These are phyloP conservation scores for Drosophila sordidula DNA, from an alignment of 2,888 invertebrate species.

Conservation along the genomic window DNA sequence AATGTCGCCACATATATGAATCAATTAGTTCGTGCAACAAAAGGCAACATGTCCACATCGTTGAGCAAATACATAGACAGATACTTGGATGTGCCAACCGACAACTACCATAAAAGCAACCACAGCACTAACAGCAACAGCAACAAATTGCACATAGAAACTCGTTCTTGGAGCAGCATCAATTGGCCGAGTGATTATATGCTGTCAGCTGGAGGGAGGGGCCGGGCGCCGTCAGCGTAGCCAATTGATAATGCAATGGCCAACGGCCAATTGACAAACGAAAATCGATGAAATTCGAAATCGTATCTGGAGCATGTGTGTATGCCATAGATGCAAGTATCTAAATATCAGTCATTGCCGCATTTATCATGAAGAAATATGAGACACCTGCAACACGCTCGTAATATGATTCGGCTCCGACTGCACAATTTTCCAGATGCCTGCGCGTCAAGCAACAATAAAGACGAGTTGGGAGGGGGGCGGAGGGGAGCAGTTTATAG, in stretches of 20 bases:
- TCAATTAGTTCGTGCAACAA: slow-evolving; percentile 72
- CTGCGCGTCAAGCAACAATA: slow-evolving; percentile 36
- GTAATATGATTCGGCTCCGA: slow-evolving; percentile 48
- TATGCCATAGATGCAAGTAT: slow-evolving; percentile 23
- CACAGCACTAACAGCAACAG: slow-evolving; percentile 2
- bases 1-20: slow-evolving; percentile 70
- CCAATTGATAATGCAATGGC: slow-evolving; percentile 67
- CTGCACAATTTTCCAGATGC: slow-evolving; percentile 77
- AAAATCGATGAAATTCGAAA: slow-evolving; percentile 71
- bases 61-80: slow-evolving; percentile 15
- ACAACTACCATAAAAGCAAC: slow-evolving; percentile 38
- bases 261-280: slow-evolving; percentile 71
- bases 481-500: slow-evolving; percentile 5
- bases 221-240: slow-evolving; percentile 32
- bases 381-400: slow-evolving; percentile 68
- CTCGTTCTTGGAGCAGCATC: slow-evolving; percentile 70
- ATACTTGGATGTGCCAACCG: slow-evolving; percentile 37
- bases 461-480: not conserved
- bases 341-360: slow-evolving; percentile 44
- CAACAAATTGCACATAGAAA: slow-evolving; percentile 64
- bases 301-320: slow-evolving; percentile 47
- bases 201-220: slow-evolving; percentile 26
- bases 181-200: slow-evolving; percentile 66
- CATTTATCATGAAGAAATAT: slow-evolving; percentile 53
- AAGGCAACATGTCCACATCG: slow-evolving; percentile 59